phyloP scores from a whole-genome alignment of 2,888 invertebrate genomes.

The Calliopum simillimum region DNA sequence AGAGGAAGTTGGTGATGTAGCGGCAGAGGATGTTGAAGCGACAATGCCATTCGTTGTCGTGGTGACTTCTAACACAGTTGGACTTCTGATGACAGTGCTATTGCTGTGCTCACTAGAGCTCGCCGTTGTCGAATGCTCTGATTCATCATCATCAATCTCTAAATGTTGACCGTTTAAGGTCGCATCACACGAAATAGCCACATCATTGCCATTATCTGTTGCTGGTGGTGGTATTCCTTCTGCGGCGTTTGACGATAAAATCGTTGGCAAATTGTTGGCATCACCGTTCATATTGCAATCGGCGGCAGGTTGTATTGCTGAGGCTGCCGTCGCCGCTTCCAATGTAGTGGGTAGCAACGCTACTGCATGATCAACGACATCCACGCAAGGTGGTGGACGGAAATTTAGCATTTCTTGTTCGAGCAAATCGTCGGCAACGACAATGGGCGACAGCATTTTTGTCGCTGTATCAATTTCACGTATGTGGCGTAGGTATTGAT shows the following conservation, averaged over 20 bases:
- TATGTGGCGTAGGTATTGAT: constrained; percentile 66
- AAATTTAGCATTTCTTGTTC: constrained; percentile 53
- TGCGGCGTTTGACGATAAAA: constrained; percentile 6
- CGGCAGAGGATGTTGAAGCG: constrained; percentile 29
- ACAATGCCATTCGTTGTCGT: constrained; percentile 19
- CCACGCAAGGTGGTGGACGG: constrained; percentile 50
- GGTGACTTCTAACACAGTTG: constrained; percentile 47
- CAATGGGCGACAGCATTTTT: constrained; percentile 62
- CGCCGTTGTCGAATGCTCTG: constrained; percentile 60
- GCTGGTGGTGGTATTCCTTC: too few relatives aligned
- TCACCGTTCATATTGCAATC: constrained; percentile 62
- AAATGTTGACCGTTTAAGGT: constrained; percentile 16
- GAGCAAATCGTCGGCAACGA: constrained; percentile 55
- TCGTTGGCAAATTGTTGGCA: background rate
- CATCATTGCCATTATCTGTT: constrained; percentile 54
- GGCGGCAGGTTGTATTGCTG: constrained; percentile 34
- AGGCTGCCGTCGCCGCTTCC: constrained; percentile 38
- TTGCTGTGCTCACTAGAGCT: constrained; percentile 63
- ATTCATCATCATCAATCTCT: constrained; percentile 60
- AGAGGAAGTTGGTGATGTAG: constrained; percentile 42
- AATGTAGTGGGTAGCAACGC: constrained; percentile 46
- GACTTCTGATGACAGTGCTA: constrained; percentile 62
- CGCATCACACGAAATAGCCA: background rate
- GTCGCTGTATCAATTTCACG: constrained; percentile 66
- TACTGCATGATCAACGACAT: constrained; percentile 57